Evolutionary conservation across 2,113 vertebrate species (phyloP).

Genomic region (Leucosticte australis): DNA sequence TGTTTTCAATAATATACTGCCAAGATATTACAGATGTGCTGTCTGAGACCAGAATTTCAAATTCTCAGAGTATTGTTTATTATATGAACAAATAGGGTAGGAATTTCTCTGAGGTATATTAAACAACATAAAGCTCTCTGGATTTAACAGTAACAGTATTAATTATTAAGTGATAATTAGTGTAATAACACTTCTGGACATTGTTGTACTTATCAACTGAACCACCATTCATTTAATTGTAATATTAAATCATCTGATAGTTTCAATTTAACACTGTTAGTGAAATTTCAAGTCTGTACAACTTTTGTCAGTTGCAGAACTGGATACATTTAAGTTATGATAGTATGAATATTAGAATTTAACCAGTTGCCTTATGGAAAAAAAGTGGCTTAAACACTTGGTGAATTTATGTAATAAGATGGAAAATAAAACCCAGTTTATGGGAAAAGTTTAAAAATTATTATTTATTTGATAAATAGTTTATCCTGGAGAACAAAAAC

Average conservation of each 20-base stretch:
- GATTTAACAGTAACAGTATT: background rate
- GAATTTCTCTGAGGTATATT: background rate
- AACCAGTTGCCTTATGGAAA: background rate
- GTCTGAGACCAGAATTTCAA: background rate
- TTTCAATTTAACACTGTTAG: background rate
- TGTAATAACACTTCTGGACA: background rate
- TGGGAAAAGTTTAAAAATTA: background rate
- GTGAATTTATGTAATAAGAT: background rate
- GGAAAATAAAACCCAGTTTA: background rate
- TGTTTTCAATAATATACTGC: background rate
- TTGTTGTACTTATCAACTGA: background rate
- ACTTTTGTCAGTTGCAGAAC: background rate
- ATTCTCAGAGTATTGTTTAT: background rate
- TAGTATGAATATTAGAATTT: background rate
- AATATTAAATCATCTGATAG: background rate
- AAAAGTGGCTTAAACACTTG: background rate
- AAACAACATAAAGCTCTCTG: background rate
- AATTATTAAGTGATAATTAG: conserved; percentile 53
- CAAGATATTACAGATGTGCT: background rate
- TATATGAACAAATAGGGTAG: background rate
- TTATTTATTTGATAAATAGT: background rate
- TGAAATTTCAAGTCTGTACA: background rate
- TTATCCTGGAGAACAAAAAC: background rate
- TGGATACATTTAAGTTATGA: background rate
- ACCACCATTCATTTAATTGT: background rate